phyloP scores from a whole-genome alignment of 2,888 invertebrate species.

The Trimorus sp. region DNA sequence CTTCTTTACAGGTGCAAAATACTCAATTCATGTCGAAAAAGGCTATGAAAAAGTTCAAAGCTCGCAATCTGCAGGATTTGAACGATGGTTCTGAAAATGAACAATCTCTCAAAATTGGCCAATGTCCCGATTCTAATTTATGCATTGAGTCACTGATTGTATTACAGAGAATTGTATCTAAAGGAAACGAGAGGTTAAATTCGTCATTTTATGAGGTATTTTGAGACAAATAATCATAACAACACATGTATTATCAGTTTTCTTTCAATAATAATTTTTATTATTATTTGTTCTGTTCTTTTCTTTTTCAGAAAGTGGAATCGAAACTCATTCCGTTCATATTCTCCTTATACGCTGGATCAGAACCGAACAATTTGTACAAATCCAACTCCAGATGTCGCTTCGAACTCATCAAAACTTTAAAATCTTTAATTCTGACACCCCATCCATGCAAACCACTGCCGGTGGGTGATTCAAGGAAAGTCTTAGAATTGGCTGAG shows the following conservation, averaged over 20 bases:
- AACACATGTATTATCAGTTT: no score
- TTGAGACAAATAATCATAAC: background rate
- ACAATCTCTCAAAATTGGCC: slow-evolving; percentile 39
- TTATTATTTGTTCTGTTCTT: background rate
- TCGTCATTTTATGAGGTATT: slow-evolving; percentile 73
- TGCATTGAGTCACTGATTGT: slow-evolving; percentile 71
- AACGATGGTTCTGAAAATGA: slow-evolving; percentile 66
- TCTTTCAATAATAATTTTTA: background rate
- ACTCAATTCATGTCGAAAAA: slow-evolving; percentile 73
- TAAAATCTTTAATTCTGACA: slow-evolving; percentile 73
- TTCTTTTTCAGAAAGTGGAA: slow-evolving; percentile 72
- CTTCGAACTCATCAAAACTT: slow-evolving; percentile 72
- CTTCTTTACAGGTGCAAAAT: slow-evolving; percentile 71
- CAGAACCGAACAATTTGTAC: slow-evolving; percentile 68
- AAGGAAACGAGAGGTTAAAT: slow-evolving; percentile 70
- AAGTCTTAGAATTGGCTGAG: slow-evolving; percentile 74
- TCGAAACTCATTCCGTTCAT: slow-evolving; percentile 70
- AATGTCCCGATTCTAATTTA: slow-evolving; percentile 68
- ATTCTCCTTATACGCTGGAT: slow-evolving; percentile 73
- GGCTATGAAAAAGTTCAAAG: slow-evolving; percentile 73
- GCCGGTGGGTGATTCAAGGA: slow-evolving; percentile 75
- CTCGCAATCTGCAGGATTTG: slow-evolving; percentile 71
- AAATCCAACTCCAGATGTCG: slow-evolving; percentile 70
- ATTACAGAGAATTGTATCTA: slow-evolving; percentile 71
- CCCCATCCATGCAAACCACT: slow-evolving; percentile 71